These are phyloP conservation scores for Hirundo rustica DNA, from an alignment of 2,797 vertebrate genomes.

Conservation along the genomic window DNA sequence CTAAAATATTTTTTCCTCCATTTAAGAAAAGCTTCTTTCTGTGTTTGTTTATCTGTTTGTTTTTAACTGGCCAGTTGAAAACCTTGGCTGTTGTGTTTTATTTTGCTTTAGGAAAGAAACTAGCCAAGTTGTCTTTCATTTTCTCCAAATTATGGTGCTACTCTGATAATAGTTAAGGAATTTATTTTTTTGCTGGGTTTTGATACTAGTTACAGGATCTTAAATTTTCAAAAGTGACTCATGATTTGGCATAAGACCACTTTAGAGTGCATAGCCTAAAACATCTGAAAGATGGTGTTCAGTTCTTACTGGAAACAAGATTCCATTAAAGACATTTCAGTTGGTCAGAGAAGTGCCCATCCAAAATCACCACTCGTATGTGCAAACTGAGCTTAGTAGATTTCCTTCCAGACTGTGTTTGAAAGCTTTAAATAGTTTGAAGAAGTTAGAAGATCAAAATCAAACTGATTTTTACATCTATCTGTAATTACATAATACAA, in stretches of 20 bases:
- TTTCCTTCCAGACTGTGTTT: neutral
- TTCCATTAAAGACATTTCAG: neutral
- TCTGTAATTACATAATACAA: neutral
- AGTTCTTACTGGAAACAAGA: constrained; percentile 6
- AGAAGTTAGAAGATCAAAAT: neutral
- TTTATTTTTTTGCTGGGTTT: constrained; percentile 10
- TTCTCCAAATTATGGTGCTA: neutral
- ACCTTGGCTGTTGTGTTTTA: neutral
- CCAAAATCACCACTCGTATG: neutral
- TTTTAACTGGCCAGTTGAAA: neutral
- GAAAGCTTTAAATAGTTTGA: neutral
- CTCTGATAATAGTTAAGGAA: neutral
- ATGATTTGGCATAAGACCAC: neutral
- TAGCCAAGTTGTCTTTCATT: neutral
- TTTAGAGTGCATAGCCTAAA: constrained; percentile 4
- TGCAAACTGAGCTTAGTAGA: neutral
- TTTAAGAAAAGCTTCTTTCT: neutral
- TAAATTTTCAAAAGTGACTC: constrained; percentile 2
- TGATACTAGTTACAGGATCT: neutral
- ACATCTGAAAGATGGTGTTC: constrained; percentile 27
- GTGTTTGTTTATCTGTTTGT: neutral
- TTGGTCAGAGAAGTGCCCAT: neutral
- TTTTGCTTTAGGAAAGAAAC: neutral
- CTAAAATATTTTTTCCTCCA: neutral
- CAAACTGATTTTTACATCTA: neutral